Conservation (phyloP, 2,888 invertebrate genomes). For the Pardosa pseudoannulata region DNA sequence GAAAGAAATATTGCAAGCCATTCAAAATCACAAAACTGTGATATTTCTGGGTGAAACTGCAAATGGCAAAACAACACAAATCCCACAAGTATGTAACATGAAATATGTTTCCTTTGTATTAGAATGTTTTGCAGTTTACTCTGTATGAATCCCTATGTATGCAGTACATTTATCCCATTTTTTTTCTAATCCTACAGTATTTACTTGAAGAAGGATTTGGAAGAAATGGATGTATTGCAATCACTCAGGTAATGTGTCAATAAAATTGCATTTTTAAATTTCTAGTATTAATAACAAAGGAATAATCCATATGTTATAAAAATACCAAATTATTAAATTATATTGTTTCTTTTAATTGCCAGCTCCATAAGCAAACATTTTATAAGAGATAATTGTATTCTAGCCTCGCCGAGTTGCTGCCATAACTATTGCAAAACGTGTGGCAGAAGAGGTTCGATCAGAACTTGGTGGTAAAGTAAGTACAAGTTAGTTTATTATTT, state of each 20-base stretch:
- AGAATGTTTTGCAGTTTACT: no score
- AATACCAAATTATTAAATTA: no score
- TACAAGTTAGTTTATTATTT: no score
- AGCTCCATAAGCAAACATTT: no score
- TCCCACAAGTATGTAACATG: constrained; percentile 83
- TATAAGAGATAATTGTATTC: no score
- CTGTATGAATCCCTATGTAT: no score
- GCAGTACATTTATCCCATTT: no score
- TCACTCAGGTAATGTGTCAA: constrained; percentile 79
- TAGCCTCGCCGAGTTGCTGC: constrained; percentile 79
- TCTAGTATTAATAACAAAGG: no score
- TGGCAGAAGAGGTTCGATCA: constrained; percentile 80
- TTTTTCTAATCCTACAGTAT: constrained; percentile 80
- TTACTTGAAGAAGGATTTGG: constrained; percentile 86
- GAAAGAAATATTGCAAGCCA: constrained; percentile 47
- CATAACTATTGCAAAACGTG: constrained; percentile 79
- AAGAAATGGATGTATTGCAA: constrained; percentile 83
- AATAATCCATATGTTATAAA: no score
- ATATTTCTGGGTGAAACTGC: constrained; percentile 97
- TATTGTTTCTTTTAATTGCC: no score
- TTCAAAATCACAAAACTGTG: constrained; percentile 80
- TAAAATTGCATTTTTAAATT: no score
- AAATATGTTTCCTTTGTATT: no score
- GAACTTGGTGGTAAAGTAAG: constrained; percentile 80
- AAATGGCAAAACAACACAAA: constrained; percentile 97